These are phyloP conservation scores for Meandrusa payeni DNA, from an alignment of 2,888 invertebrate genomes.

Conservation along the genomic window DNA sequence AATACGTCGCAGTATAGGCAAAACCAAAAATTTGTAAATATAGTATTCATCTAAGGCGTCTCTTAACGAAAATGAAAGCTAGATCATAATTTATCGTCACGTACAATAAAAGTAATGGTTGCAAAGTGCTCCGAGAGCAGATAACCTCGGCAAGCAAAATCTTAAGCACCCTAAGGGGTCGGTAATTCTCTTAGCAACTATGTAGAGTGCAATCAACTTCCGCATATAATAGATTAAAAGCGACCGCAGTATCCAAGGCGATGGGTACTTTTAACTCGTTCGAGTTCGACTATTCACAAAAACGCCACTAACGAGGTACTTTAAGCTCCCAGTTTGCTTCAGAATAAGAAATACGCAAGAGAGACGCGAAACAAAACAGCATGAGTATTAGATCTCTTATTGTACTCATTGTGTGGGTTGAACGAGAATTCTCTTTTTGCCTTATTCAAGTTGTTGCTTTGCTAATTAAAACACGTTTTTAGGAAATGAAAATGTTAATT, in stretches of 20 bases:
- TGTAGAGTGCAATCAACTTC: conserved; percentile 27
- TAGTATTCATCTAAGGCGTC: no score
- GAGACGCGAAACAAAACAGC: conserved; percentile 33
- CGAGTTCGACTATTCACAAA: conserved; percentile 51
- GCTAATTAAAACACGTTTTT: no score
- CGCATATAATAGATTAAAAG: conserved; percentile 41
- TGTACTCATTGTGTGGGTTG: not conserved
- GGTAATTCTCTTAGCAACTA: conserved; percentile 18
- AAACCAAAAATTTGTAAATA: no score
- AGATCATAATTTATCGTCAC: no score
- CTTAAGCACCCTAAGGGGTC: conserved; percentile 12
- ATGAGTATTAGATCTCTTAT: conserved; percentile 28
- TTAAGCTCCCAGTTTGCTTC: conserved; percentile 38
- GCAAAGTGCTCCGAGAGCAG: no score
- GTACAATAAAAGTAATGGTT: no score
- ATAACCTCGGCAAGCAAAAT: not conserved
- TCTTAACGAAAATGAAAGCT: no score
- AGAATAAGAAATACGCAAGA: conserved; percentile 27
- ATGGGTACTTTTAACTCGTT: conserved; percentile 7
- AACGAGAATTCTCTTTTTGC: not conserved
- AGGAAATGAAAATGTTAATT: no score
- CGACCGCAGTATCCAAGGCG: conserved; percentile 29
- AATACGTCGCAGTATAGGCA: no score
- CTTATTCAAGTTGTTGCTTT: no score
- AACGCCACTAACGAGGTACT: conserved; percentile 65